These are phyloP conservation scores for Anguilla obscura DNA, from an alignment of 2,797 vertebrate genomes.

Conservation along the genomic window DNA sequence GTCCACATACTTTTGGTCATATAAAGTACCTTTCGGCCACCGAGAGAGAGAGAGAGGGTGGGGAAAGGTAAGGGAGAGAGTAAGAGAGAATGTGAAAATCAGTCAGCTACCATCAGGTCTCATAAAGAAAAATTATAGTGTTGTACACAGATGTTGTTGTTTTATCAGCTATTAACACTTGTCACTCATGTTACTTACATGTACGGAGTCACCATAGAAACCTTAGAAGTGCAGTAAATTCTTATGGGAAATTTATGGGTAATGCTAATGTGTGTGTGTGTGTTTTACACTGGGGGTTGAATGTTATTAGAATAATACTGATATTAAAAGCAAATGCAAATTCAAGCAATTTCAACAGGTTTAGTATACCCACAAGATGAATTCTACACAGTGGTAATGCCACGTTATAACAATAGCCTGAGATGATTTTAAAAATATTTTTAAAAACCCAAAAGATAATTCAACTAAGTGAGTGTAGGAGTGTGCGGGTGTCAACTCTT, in stretches of 20 bases:
- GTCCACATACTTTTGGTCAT: no score
- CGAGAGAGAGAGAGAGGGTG: not conserved
- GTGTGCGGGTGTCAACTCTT: not conserved
- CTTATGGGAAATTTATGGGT: not conserved
- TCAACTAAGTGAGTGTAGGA: not conserved
- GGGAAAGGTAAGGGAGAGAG: constrained; percentile 1
- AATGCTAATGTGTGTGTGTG: constrained; percentile 22
- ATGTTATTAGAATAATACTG: not conserved
- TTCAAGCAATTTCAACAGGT: not conserved
- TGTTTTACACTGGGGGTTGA: not conserved
- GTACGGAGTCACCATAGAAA: constrained; percentile 54
- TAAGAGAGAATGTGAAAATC: constrained; percentile 1
- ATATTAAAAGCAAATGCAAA: not conserved
- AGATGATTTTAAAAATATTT: not conserved
- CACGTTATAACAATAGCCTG: not conserved
- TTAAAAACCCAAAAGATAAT: not conserved
- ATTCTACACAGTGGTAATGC: not conserved
- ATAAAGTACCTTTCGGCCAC: not conserved
- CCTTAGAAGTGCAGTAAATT: constrained; percentile 30
- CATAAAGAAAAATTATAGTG: constrained; percentile 7
- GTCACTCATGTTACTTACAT: constrained; percentile 39
- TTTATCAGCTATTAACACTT: constrained; percentile 49
- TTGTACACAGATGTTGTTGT: constrained; percentile 31
- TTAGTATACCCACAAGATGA: not conserved
- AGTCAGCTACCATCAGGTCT: constrained; percentile 6